Percentiles rank a stretch among this genome's conserved stretches.
Conservation (phyloP, 2,113 vertebrate species). For the Quiscalus mexicanus region DNA sequence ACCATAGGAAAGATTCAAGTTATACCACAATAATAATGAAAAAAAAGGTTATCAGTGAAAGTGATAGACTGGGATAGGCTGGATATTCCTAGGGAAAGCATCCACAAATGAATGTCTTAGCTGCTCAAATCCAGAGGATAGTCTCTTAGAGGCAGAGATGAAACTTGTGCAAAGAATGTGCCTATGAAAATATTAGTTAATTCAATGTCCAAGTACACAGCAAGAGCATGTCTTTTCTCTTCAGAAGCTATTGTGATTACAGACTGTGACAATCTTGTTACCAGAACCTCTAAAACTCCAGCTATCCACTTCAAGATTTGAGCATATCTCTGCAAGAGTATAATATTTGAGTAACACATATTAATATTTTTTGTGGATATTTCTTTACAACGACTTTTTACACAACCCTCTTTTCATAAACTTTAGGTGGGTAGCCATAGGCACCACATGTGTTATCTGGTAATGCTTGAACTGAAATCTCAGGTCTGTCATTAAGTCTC, state of each 20-base stretch:
- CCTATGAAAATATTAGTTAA: background rate
- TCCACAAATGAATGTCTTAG: background rate
- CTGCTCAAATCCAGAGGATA: background rate
- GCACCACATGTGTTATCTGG: fast-evolving
- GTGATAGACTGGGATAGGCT: background rate
- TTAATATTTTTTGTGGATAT: background rate
- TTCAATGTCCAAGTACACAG: background rate
- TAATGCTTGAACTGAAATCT: background rate
- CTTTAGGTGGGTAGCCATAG: background rate
- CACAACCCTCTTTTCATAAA: background rate
- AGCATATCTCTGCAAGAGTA: background rate
- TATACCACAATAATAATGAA: background rate
- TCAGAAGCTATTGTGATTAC: background rate
- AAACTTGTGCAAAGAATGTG: background rate
- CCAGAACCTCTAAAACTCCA: background rate
- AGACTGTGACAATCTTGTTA: background rate
- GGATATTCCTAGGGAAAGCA: background rate
- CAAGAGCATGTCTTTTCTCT: background rate
- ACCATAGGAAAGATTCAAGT: background rate
- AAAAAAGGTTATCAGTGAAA: background rate
- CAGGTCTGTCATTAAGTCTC: background rate
- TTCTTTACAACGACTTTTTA: background rate
- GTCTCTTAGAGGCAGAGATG: background rate
- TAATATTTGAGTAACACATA: background rate
- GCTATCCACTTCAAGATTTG: background rate